Base-by-base conservation (phyloP, 2,888 invertebrate species). In the Yponomeuta evonymella region DNA sequence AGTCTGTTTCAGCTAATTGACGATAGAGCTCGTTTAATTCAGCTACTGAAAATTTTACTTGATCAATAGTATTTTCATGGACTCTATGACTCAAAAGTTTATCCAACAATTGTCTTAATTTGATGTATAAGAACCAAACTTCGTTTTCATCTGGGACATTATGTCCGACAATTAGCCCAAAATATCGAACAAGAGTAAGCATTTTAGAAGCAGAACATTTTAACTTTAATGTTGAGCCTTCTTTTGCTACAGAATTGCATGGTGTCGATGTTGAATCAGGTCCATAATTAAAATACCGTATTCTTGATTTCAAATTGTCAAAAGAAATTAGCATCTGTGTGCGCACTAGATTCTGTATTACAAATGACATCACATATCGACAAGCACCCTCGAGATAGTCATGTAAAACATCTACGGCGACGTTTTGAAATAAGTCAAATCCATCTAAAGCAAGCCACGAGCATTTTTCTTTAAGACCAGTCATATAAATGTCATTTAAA, bases 391-490 rank as follows among this genome's bases (percentile, higher is more conserved):
- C 71, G 1, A 71, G 64, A 29, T 64, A 70, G 62, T 73, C 73
- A 51, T 71, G 71, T 36, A 73, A 58, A 23, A 70, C 30, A 70
- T 73, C 72, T 29, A 74, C 72, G 11, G 71, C 73, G 11, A 73
- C 70, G 11, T 74, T 70, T 11, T 74, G 62, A 70, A 73, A 71
- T 58, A 73, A 71, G 30, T 62, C n/a, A 64, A 74, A 74, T 2
- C 62, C 65, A 8, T 67, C 29, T 4, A 74, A 67, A 48, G 69
- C 8, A 9, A 71, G n/a, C 73, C 73, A 74, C 15, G 71, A 67
- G 70, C 73, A 73, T 66, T 71, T 69, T 69, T 73, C 74, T 71
- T 74, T 74, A 2, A 74, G 71, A 23, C 74, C 74, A 30, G 74
- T 72, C 2, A 30, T 51, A 11, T 62, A 33, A 48, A 67, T 36